Conservation (phyloP, 2,888 invertebrate genomes). For the Melinaea marsaeus region DNA sequence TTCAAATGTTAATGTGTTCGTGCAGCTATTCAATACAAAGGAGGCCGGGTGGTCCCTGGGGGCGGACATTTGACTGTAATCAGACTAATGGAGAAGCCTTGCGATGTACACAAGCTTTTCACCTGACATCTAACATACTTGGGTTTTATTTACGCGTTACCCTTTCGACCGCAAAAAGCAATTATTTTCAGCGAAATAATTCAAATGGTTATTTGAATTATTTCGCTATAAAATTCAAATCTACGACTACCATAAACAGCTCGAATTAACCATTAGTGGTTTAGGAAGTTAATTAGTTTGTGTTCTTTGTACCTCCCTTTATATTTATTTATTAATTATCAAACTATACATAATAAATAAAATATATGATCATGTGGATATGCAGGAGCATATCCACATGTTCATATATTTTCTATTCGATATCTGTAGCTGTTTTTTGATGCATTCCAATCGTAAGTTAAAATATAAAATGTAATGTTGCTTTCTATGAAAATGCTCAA, state of each 20-base stretch:
- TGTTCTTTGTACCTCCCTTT: not conserved
- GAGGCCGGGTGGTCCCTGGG: constrained; percentile 43
- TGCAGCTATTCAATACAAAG: constrained; percentile 28
- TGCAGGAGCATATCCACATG: too few relatives aligned
- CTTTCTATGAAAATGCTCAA: too few relatives aligned
- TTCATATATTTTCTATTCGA: too few relatives aligned
- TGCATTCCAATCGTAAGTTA: too few relatives aligned
- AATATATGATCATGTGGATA: too few relatives aligned
- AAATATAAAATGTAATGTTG: too few relatives aligned
- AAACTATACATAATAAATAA: too few relatives aligned
- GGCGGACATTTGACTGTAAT: constrained; percentile 69
- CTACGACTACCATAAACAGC: not conserved
- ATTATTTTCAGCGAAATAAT: constrained; percentile 20
- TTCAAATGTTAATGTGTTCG: constrained; percentile 23
- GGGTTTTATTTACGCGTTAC: constrained; percentile 26
- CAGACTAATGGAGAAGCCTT: constrained; percentile 71
- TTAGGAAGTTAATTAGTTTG: not conserved
- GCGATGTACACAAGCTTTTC: constrained; percentile 57
- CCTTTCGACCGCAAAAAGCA: constrained; percentile 29
- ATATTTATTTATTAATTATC: too few relatives aligned
- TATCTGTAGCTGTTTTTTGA: too few relatives aligned
- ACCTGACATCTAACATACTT: constrained; percentile 50
- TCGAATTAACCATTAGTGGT: not conserved
- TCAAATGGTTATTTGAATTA: constrained; percentile 8
- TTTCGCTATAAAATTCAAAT: too few relatives aligned